A percentile compares a stretch with the other conserved stretches of the same genome.
These are phyloP conservation scores for Mellilla xanthometata DNA, from an alignment of 2,888 invertebrate genomes.

Conservation along the genomic window DNA sequence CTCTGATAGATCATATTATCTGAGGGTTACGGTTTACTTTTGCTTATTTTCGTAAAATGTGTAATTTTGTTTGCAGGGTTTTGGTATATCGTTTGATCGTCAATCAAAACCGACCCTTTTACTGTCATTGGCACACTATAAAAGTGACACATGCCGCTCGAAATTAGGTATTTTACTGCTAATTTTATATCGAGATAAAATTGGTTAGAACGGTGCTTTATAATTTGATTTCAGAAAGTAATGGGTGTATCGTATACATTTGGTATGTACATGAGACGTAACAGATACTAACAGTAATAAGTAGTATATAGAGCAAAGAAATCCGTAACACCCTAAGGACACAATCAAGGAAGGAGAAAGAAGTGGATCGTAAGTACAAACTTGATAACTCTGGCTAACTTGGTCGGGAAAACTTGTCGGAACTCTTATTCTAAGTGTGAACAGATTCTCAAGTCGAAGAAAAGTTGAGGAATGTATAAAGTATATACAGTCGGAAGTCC, in stretches of 20 bases:
- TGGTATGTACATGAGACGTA: too few relatives aligned
- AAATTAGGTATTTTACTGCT: constrained; percentile 26
- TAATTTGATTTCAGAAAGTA: constrained; percentile 2
- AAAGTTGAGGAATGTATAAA: too few relatives aligned
- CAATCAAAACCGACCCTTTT: constrained; percentile 56
- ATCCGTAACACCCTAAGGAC: constrained; percentile 1
- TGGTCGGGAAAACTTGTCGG: background rate
- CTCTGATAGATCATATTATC: background rate
- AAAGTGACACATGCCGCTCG: constrained; percentile 49
- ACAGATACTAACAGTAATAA: too few relatives aligned
- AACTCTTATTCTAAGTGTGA: background rate
- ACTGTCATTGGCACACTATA: constrained; percentile 49
- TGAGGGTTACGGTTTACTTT: constrained; percentile 14
- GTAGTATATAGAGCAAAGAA: background rate
- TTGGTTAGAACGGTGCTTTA: constrained; percentile 1
- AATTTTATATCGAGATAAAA: constrained; percentile 17
- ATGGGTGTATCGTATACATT: background rate
- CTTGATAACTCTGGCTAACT: constrained; percentile 9
- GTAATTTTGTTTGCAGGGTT: too few relatives aligned
- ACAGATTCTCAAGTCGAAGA: too few relatives aligned
- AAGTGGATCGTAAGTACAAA: constrained; percentile 3
- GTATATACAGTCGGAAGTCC: too few relatives aligned
- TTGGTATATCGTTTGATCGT: constrained; percentile 39
- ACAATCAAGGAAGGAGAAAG: constrained; percentile 6
- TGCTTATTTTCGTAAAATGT: background rate